Conservation (phyloP, 2,797 vertebrate species). For the Poecilia gillii region DNA sequence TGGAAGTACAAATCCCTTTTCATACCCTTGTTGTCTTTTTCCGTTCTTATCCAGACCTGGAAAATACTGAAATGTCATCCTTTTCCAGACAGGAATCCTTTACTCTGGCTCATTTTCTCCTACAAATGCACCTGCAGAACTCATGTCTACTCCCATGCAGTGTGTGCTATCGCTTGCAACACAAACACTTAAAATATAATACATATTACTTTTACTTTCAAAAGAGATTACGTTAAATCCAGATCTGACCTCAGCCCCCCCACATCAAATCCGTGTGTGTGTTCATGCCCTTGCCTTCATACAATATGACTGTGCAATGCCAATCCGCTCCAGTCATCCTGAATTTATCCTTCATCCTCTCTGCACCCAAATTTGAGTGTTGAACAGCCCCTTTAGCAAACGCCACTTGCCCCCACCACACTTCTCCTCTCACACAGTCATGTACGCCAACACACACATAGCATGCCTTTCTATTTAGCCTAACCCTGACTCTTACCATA, state of each 20-base stretch:
- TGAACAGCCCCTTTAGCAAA: conserved; percentile 15
- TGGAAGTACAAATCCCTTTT: background rate
- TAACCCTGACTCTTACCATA: too few species aligned
- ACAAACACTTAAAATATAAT: conserved; percentile 45
- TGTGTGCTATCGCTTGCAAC: conserved; percentile 44
- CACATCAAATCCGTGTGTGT: conserved; percentile 25
- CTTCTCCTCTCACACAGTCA: background rate
- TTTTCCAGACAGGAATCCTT: background rate
- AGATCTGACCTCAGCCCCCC: conserved; percentile 50
- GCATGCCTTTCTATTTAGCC: too few species aligned
- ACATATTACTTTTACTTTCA: conserved; percentile 42
- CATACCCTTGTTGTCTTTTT: background rate
- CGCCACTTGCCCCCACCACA: background rate
- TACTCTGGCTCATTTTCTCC: background rate
- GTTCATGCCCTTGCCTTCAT: conserved; percentile 25
- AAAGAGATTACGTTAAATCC: conserved; percentile 57
- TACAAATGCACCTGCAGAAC: background rate
- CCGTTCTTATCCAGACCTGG: background rate
- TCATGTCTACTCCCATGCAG: conserved; percentile 15
- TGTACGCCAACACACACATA: too few species aligned
- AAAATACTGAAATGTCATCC: background rate
- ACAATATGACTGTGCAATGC: conserved; percentile 57
- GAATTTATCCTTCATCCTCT: conserved; percentile 69
- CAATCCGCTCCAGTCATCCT: conserved; percentile 69
- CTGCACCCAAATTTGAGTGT: conserved; percentile 61